Base-by-base conservation (phyloP, 2,113 vertebrate species). In the Thomomys bottae region DNA sequence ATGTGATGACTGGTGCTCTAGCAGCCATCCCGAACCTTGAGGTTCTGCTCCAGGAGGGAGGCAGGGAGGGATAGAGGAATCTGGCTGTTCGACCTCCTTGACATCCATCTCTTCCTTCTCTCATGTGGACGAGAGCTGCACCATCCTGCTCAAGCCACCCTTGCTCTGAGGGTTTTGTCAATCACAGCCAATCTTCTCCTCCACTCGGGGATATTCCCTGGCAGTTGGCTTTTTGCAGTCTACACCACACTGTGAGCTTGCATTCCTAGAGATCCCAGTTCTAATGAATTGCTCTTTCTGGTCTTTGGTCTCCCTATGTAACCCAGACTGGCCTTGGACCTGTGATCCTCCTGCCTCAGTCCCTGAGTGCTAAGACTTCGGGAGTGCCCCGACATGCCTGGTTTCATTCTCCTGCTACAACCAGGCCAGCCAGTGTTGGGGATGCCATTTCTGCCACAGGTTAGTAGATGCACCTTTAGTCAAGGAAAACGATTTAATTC, bases 401-500 rank as follows among this genome's bases (percentile, higher is more conserved):
- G 49, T 54, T 54, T 17, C 49, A 54, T 14, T 54, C 38, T 0
- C 0, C 10, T 8, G 68, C 28, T 6, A 0, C 23, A 0, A 18
- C 32, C 45, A 1, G 11, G 64, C 80, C 84, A 8, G 17, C 59
- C 38, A 0, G 11, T 0, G 8, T 9, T 3, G 17, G 26, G 36
- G 1, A 10, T 40, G 0, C 32, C 82, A 61, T 84, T 2, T 94
- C 90, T 77, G 2, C 2, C 23, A 78, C 96, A 96, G 96, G 96
- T 96, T 91, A 93, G 57, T 28, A 94, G 96, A 96, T 96, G 94
- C 97, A 94, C 95, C 96, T 97, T 96, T 94, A 76, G 38, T 89
- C 89, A 84, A 94, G 95, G 95, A 95, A 96, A 96, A 89, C 91
- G 23, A 57, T 84, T 92, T 90, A 92, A 95, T 97, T 83, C 96